Evolutionary conservation across 1,140 invertebrate species (phyloP).

Genomic region (Drosophila sp.): DNA sequence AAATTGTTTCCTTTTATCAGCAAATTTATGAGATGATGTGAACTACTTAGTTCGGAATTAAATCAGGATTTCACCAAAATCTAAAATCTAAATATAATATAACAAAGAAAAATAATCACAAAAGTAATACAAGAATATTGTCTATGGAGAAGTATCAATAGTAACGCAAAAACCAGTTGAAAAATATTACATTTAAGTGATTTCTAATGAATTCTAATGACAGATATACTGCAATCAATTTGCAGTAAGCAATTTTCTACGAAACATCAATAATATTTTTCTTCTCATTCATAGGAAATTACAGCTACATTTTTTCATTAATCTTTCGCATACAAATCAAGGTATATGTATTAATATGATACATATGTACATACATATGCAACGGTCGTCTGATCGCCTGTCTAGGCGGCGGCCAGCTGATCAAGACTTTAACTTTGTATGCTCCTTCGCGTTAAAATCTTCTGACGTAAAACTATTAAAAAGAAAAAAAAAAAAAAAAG

Average conservation of each 20-base stretch:
- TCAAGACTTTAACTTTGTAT: background rate
- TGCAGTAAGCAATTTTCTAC: too few relatives aligned
- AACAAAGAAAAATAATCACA: background rate
- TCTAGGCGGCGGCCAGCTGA: background rate
- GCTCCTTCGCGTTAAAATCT: background rate
- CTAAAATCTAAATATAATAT: background rate
- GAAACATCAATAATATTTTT: too few relatives aligned
- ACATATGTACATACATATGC: background rate
- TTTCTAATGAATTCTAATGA: too few relatives aligned
- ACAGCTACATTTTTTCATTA: background rate
- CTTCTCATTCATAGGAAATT: background rate
- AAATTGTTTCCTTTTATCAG: background rate
- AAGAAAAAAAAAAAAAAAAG: constrained; percentile 28
- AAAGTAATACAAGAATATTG: too few relatives aligned
- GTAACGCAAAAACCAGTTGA: too few relatives aligned
- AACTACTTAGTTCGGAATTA: background rate
- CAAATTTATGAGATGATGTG: background rate
- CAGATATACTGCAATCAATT: too few relatives aligned
- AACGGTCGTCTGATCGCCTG: background rate
- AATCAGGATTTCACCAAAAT: background rate
- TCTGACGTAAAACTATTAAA: background rate
- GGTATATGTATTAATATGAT: background rate
- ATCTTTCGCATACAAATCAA: background rate
- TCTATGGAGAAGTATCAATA: too few relatives aligned
- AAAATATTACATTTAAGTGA: too few relatives aligned